Evolutionary conservation across 2,888 invertebrate genomes (phyloP), one percentile per base, ranked within the genome.

Genomic region (Xanthorhoe designata): DNA sequence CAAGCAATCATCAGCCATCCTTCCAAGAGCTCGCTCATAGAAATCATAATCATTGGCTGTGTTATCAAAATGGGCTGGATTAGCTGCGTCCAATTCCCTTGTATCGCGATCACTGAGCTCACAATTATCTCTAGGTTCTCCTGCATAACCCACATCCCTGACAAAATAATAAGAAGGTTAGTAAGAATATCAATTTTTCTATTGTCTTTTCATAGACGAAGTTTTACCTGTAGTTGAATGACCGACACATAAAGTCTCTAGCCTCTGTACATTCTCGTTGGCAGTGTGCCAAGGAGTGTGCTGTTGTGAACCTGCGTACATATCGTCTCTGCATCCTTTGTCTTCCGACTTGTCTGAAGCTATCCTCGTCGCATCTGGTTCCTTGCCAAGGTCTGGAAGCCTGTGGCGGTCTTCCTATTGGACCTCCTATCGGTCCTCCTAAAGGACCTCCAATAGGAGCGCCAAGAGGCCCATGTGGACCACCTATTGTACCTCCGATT

Each of bases 31-130:
- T 75, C 97, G 94, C 87, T 98, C 97, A 78, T 98, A 97, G 84
- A 96, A 98, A 82, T 97, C 97, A 67, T 92, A 93, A 82, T 96
- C 98, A 81, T 96, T 97, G 29, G 97, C 97, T 0, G 95, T 95
- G 45, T 95, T 95, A 82, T 98, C 98, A 82, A 98, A 98, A 83
- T 96, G 96, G 52, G 96, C 95, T 0, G 98, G 97, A 90, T 98
- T 98, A 60, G 96, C 97, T 66, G 97, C 95, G 81, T 98, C 97
- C 81, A 98, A 90, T 79, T 97, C 97, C 61, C 97, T 94, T 0
- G 97, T 96, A 83, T 98, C 98, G 55, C 97, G 94, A 83, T 98
- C 98, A 82, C 97, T 98, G 7, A 98, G 92, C 84, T 98, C 98
- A 82, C 98, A 98, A 84, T 98, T 98, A 76, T 98, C 97, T 42